Conservation (phyloP, 1,140 invertebrate species). For the Rhyacophila brunnea region DNA sequence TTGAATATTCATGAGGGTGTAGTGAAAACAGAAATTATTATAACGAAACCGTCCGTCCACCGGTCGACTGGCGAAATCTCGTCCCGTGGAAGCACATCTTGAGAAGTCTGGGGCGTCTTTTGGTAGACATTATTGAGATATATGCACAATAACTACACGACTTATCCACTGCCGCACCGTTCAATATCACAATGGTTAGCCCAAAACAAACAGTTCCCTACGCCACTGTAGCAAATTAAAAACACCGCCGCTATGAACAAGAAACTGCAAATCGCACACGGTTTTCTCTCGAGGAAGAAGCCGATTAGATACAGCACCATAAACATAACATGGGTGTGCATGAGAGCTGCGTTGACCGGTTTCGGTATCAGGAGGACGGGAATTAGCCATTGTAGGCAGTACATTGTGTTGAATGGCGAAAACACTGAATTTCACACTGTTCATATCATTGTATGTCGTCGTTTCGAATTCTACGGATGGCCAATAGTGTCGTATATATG, state of each 20-base stretch:
- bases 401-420: constrained; percentile 64
- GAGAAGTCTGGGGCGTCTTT: too few species aligned
- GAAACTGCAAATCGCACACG: constrained; percentile 93
- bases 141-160: background rate
- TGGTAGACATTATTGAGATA: too few species aligned
- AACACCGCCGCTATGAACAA: constrained; percentile 91
- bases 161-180: constrained; percentile 57
- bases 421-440: too few species aligned
- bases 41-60: too few species aligned
- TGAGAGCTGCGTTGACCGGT: constrained; percentile 88
- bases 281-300: constrained; percentile 93
- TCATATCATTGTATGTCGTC: too few species aligned
- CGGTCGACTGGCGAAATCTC: too few species aligned
- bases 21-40: too few species aligned
- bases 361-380: constrained; percentile 96
- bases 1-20: too few species aligned
- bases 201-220: constrained; percentile 93
- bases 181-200: constrained; percentile 74
- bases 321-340: constrained; percentile 96
- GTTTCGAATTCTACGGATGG: too few species aligned
- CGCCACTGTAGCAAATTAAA: constrained; percentile 92
- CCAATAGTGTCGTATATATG: too few species aligned
- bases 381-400: constrained; percentile 97
- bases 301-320: constrained; percentile 91
- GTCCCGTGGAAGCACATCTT: background rate